Conservation (phyloP, 2,888 invertebrate species). For the Lasioglossum oenotherae region DNA sequence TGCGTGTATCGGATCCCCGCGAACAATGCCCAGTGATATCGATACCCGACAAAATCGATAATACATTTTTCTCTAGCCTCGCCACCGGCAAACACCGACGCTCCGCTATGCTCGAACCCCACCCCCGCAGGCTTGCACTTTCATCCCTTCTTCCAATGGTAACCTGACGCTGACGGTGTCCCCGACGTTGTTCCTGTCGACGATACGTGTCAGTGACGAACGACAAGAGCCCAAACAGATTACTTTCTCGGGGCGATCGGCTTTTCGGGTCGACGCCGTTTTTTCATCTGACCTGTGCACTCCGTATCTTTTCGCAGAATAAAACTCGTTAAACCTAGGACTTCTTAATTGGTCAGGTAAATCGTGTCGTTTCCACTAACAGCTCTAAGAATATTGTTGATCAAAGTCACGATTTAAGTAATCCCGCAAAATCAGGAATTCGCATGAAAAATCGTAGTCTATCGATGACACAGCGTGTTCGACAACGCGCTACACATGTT, state of each 20-base stretch:
- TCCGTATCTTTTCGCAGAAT: neutral
- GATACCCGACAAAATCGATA: conserved; percentile 69
- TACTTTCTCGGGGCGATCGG: conserved; percentile 59
- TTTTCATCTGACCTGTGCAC: conserved; percentile 9
- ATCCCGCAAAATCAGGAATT: neutral
- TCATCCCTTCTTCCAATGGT: conserved; percentile 43
- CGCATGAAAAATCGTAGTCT: neutral
- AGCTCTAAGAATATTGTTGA: neutral
- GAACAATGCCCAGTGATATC: conserved; percentile 66
- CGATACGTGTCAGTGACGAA: conserved; percentile 63
- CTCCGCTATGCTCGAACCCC: conserved; percentile 9
- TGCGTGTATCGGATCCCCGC: conserved; percentile 39
- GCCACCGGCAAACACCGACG: conserved; percentile 1
- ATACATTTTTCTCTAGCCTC: conserved; percentile 61
- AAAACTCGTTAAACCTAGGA: neutral
- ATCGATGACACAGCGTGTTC: neutral
- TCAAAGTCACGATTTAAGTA: too few relatives aligned
- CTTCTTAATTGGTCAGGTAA: neutral
- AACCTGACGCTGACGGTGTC: conserved; percentile 27
- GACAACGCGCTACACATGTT: conserved; percentile 1
- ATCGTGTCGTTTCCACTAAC: neutral
- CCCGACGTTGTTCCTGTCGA: conserved; percentile 18
- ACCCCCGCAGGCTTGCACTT: conserved; percentile 18
- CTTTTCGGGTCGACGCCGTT: conserved; percentile 23
- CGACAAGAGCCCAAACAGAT: conserved; percentile 65